Evolutionary conservation across 92 coral and sea anemone genomes (phyloP).

Genomic region (Zoanthus sociatus): DNA sequence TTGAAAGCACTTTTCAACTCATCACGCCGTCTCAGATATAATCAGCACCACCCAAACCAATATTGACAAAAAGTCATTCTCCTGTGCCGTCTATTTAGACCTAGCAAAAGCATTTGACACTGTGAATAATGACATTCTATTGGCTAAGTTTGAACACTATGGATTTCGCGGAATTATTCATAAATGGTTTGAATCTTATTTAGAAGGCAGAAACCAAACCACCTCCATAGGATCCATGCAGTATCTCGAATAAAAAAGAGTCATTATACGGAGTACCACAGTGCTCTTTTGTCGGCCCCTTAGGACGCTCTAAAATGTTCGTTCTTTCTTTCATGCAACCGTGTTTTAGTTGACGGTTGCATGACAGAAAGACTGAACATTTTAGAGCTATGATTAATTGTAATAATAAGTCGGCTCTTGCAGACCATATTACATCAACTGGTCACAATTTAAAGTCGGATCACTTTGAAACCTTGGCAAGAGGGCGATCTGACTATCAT

Average conservation of each 20-base stretch:
- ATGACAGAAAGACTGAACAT: no score
- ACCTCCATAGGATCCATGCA: constrained; percentile 8
- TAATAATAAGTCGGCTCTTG: no score
- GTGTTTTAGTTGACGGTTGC: no score
- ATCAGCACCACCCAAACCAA: constrained; percentile 1
- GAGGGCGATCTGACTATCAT: no score
- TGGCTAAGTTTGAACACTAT: constrained; percentile 23
- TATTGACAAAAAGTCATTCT: constrained; percentile 25
- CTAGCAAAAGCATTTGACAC: constrained; percentile 21
- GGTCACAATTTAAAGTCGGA: no score
- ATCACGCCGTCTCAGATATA: constrained; percentile 27
- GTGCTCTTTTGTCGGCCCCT: no score
- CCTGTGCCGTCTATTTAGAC: constrained; percentile 11
- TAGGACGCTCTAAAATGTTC: no score
- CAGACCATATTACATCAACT: no score
- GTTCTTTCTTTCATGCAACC: no score
- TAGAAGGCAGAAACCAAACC: constrained; percentile 25
- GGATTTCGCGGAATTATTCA: constrained; percentile 22
- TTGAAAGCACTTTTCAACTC: constrained; percentile 6
- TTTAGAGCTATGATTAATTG: no score
- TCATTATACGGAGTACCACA: not conserved
- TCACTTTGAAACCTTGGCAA: no score
- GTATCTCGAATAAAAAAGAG: constrained; percentile 10
- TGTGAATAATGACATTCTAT: constrained; percentile 15
- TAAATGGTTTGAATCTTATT: constrained; percentile 10